These are phyloP conservation scores for Danaus melanippus DNA, from an alignment of 1,140 invertebrate species.

Conservation along the genomic window DNA sequence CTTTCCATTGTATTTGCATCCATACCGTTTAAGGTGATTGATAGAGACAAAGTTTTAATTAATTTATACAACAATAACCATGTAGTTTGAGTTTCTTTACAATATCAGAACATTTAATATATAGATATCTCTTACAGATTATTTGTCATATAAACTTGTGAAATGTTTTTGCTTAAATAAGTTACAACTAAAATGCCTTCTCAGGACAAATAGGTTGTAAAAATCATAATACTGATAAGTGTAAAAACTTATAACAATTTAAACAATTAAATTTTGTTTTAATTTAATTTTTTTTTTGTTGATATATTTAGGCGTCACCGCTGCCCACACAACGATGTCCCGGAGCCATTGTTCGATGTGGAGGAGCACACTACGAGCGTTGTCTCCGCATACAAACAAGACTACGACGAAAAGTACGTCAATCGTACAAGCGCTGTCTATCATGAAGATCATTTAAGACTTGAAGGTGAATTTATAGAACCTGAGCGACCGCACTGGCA, in stretches of 20 bases:
- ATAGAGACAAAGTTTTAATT: not conserved
- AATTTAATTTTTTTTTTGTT: no score
- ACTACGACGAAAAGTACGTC: constrained; percentile 78
- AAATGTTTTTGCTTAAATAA: no score
- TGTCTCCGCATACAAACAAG: constrained; percentile 76
- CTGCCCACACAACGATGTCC: constrained; percentile 75
- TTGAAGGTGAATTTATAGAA: constrained; percentile 73
- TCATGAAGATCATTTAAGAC: constrained; percentile 73
- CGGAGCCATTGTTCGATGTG: constrained; percentile 74
- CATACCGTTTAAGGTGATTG: constrained; percentile 49
- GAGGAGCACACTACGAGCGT: constrained; percentile 69
- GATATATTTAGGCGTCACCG: constrained; percentile 73
- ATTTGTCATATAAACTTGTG: no score
- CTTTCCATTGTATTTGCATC: constrained; percentile 49
- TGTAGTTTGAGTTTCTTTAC: not conserved
- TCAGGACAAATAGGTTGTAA: no score
- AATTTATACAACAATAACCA: not conserved
- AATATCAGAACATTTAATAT: no score
- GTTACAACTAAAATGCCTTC: no score
- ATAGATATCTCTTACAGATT: no score
- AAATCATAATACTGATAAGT: no score
- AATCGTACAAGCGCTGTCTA: constrained; percentile 68
- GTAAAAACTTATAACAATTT: no score
- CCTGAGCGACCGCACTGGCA: constrained; percentile 41
- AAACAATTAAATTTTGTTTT: no score